A percentile compares a stretch with the other conserved stretches of the same genome.
phyloP scores from a whole-genome alignment of 1,140 invertebrate species.

The Aradophagus sp. region DNA sequence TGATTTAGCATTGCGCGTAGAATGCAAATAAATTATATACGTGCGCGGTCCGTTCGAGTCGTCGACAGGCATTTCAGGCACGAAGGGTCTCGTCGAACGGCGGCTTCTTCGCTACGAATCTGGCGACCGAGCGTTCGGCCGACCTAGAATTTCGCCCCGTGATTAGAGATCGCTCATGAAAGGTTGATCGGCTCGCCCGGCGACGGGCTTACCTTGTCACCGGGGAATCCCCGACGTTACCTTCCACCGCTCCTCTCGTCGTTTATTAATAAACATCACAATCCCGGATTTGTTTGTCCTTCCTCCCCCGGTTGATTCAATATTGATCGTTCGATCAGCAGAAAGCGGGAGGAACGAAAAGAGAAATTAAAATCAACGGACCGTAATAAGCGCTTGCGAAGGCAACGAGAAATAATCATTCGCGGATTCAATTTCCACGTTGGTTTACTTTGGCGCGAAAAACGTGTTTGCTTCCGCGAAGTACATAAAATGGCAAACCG shows the following conservation, averaged over 20 bases:
- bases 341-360: no score
- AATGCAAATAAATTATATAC: constrained; percentile 75
- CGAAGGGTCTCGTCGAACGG: constrained; percentile 63
- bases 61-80: constrained; percentile 70
- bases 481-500: constrained; percentile 47
- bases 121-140: constrained; percentile 44
- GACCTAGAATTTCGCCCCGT: constrained; percentile 48
- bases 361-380: no score
- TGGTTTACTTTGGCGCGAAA: constrained; percentile 42
- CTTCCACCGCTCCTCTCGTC: constrained; percentile 4
- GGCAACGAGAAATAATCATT: constrained; percentile 34
- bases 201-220: constrained; percentile 23
- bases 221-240: constrained; percentile 22
- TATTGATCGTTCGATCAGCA: no score
- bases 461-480: constrained; percentile 48
- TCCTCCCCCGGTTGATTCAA: no score
- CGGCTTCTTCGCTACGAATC: constrained; percentile 39
- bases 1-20: constrained; percentile 71
- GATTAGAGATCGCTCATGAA: constrained; percentile 46
- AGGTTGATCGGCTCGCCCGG: constrained; percentile 35
- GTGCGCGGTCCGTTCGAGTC: constrained; percentile 61
- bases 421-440: constrained; percentile 41
- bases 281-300: constrained; percentile 22
- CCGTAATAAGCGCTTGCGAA: no score
- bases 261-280: constrained; percentile 26